These are phyloP conservation scores for Ectobius pallidus DNA, from an alignment of 2,888 invertebrate genomes.

Conservation along the genomic window DNA sequence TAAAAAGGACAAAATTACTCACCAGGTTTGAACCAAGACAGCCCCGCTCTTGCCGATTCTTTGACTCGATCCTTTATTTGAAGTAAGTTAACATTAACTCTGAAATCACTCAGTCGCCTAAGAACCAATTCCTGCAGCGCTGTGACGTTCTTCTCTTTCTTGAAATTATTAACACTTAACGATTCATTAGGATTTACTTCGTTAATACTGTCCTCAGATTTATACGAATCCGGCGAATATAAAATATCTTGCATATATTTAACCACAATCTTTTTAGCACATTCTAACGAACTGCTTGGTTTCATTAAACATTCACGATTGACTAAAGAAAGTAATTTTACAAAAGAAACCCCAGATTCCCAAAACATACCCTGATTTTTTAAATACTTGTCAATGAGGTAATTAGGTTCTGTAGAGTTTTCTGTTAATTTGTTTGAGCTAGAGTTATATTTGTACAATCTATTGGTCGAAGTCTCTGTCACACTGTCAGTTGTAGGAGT, in stretches of 20 bases:
- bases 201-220: not conserved
- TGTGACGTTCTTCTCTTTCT: not conserved
- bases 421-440: too few relatives aligned
- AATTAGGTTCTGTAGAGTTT: too few relatives aligned
- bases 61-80: not conserved
- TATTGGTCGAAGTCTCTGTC: too few relatives aligned
- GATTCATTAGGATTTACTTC: not conserved
- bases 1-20: too few relatives aligned
- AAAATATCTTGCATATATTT: not conserved
- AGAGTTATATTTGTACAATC: too few relatives aligned
- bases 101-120: not conserved
- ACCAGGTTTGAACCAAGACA: constrained; percentile 20
- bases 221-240: not conserved
- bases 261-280: not conserved
- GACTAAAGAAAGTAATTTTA: too few relatives aligned
- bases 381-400: too few relatives aligned
- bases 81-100: not conserved
- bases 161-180: not conserved
- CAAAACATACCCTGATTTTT: too few relatives aligned
- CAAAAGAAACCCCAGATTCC: too few relatives aligned
- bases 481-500: too few relatives aligned
- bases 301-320: too few relatives aligned
- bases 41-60: constrained; percentile 5
- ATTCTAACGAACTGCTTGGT: not conserved
- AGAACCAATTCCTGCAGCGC: constrained; percentile 1